Base-by-base conservation (phyloP, 2,113 vertebrate genomes). In the Antennarius striatus region DNA sequence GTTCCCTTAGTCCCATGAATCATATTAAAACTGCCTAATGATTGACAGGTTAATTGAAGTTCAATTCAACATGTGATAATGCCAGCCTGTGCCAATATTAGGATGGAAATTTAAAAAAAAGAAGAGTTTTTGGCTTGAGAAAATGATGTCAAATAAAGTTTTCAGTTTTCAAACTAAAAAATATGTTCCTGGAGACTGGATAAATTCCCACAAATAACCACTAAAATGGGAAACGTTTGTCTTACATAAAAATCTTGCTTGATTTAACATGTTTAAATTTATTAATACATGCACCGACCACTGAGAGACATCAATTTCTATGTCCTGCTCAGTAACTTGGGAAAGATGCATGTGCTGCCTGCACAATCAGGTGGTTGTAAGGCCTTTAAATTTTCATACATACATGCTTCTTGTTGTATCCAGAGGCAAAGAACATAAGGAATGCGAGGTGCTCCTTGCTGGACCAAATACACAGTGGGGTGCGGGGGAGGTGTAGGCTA, bases 11-110 rank as follows among this genome's bases (percentile, higher is more conserved):
- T 22, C 22, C 22, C 22, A 48, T 74, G 56, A 67, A 53, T 3
- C 6, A 51, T 28, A 39, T 16, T 7, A 51, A 68, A 82, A 58
- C 53, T 29, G 6, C 30, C 17, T 59, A 66, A 80, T 7, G 75
- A 85, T 73, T 82, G 82, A 82, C 29, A 11, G 66, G 59, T 64
- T 79, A 77, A 81, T 69, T 67, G 55, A 79, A 58, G 68, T 36
- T 7, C 32, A 36, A 4, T 36, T 36, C 32, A 58, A 29, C 57
- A 58, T 55, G 39, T 28, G 56, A 11, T 40, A n/a, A 11, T 54
- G 36, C 13, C 10, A 22, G 56, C 14, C 30, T 13, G 11, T 54
- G 36, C 13, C 10, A 22, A 4, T 7, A 28, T 43, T 4, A n/a
- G 10, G 32, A 36, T 36, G 4, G 32, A 36, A 36, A 36, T 36